A percentile compares a stretch with the other conserved stretches of the same genome.
phyloP scores from a whole-genome alignment of 2,113 vertebrate species.

The Peromyscus californicus region DNA sequence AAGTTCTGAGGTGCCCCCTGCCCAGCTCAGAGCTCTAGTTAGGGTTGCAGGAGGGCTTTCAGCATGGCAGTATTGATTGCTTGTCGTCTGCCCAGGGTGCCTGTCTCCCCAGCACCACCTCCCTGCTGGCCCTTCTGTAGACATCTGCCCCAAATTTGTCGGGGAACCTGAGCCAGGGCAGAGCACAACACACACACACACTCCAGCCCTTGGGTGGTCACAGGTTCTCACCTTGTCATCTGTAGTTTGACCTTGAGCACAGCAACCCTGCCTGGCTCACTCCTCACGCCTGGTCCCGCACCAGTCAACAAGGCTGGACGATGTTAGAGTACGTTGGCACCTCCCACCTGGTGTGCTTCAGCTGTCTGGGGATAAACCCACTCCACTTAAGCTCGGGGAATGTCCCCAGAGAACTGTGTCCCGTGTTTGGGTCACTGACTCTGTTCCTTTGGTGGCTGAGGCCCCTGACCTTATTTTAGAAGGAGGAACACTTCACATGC shows the following conservation, averaged over 20 bases:
- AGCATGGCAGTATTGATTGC: no score
- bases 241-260: background rate
- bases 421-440: background rate
- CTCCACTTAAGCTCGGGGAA: background rate
- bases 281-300: background rate
- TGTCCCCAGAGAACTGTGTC: background rate
- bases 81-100: background rate
- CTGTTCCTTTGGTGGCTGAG: background rate
- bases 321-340: background rate
- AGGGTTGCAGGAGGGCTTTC: no score
- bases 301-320: background rate
- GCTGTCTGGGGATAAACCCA: background rate
- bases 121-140: background rate
- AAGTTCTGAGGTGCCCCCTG: background rate
- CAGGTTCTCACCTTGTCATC: background rate
- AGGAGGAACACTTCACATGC: background rate
- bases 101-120: background rate
- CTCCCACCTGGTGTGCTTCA: background rate
- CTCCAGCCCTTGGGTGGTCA: background rate
- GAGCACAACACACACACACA: background rate
- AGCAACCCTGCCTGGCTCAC: background rate
- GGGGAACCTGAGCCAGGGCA: background rate
- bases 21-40: background rate
- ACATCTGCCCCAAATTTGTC: background rate
- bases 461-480: background rate